Evolutionary conservation across 35 echinoderm and acorn worm genomes (phyloP).

Genomic region (Stichopus chloronotus): DNA sequence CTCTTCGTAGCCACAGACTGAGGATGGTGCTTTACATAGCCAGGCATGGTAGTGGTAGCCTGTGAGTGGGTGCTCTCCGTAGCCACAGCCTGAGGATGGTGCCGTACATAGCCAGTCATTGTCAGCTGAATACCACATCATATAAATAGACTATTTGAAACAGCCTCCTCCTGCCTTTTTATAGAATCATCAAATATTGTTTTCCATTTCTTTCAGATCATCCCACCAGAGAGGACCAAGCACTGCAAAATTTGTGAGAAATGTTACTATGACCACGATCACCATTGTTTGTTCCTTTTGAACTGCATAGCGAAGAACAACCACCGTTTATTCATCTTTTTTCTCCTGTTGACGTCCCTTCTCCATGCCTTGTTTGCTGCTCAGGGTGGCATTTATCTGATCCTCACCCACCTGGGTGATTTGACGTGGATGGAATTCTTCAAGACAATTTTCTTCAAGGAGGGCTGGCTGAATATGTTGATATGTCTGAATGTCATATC

Average conservation of each 20-base stretch:
- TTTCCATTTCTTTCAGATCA: slow-evolving; percentile 60
- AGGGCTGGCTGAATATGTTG: slow-evolving; percentile 71
- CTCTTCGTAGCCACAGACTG: too few relatives aligned
- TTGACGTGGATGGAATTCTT: slow-evolving; percentile 50
- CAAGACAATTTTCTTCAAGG: slow-evolving; percentile 26
- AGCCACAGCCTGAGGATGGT: too few relatives aligned
- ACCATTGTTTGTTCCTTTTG: slow-evolving; percentile 93
- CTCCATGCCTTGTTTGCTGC: slow-evolving; percentile 68
- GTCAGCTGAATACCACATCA: too few relatives aligned
- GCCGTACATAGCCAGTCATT: too few relatives aligned
- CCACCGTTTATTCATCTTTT: slow-evolving; percentile 78
- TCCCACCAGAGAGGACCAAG: slow-evolving; percentile 55
- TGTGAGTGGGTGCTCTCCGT: too few relatives aligned
- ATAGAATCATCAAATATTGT: neutral
- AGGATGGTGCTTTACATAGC: too few relatives aligned
- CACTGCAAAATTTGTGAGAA: slow-evolving; percentile 94
- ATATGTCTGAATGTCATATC: slow-evolving; percentile 63
- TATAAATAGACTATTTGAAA: too few relatives aligned
- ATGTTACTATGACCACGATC: slow-evolving; percentile 76
- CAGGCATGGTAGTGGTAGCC: too few relatives aligned
- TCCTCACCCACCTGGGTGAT: slow-evolving; percentile 38
- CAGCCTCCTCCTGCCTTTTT: too few relatives aligned
- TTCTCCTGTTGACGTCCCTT: slow-evolving; percentile 34
- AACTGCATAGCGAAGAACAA: slow-evolving; percentile 86
- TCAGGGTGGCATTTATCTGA: slow-evolving; percentile 56